These are phyloP conservation scores for Rhadinocentrus ornatus DNA, from an alignment of 2,797 vertebrate species.

Conservation along the genomic window DNA sequence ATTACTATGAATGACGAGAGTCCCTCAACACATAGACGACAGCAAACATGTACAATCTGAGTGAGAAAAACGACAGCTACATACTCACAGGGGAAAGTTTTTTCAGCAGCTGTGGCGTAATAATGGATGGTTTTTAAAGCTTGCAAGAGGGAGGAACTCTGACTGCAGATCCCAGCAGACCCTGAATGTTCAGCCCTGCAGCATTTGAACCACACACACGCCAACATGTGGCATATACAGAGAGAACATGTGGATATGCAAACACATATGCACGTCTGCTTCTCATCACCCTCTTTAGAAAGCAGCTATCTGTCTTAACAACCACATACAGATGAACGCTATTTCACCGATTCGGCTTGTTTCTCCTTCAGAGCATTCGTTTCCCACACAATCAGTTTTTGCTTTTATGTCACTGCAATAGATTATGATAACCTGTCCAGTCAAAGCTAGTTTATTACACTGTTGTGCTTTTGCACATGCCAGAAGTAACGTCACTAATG, in stretches of 20 bases:
- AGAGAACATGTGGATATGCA: slow-evolving; percentile 30
- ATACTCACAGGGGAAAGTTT: slow-evolving; percentile 4
- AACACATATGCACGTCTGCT: slow-evolving; percentile 47
- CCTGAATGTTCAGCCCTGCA: slow-evolving; percentile 9
- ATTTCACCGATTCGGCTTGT: slow-evolving; percentile 20
- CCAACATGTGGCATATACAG: slow-evolving; percentile 14
- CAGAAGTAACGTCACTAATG: neutral
- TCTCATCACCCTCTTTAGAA: slow-evolving; percentile 60
- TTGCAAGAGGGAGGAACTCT: slow-evolving; percentile 42
- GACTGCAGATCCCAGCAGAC: slow-evolving; percentile 42
- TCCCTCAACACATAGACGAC: neutral
- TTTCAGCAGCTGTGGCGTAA: slow-evolving; percentile 9
- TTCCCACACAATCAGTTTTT: slow-evolving; percentile 2
- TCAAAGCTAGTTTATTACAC: slow-evolving; percentile 1
- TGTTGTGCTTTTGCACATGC: too few species aligned
- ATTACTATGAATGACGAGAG: neutral
- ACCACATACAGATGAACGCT: slow-evolving; percentile 44
- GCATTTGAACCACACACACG: slow-evolving; percentile 26
- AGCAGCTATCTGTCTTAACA: slow-evolving; percentile 44
- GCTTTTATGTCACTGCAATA: neutral
- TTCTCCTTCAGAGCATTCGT: slow-evolving; percentile 22
- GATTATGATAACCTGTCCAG: neutral
- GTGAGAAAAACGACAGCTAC: neutral
- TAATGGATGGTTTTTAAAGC: slow-evolving; percentile 53
- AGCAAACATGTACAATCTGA: neutral